Conservation (phyloP, 2,113 vertebrate species). For the Charina bottae region DNA sequence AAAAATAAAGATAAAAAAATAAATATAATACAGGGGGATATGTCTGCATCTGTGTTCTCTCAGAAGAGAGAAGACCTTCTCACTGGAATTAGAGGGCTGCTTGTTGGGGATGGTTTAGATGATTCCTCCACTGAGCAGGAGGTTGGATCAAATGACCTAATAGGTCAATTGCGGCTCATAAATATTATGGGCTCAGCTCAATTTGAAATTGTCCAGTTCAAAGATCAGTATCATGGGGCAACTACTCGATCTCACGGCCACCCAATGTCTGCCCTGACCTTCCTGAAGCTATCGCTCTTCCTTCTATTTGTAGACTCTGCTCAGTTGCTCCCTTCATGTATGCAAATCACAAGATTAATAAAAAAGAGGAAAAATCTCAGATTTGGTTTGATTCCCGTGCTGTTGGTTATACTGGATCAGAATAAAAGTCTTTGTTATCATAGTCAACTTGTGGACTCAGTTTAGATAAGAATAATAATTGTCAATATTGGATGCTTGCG, state of each 20-base stretch:
- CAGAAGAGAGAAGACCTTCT: neutral
- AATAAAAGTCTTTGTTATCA: neutral
- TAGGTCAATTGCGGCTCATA: too few relatives aligned
- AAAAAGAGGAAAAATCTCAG: neutral
- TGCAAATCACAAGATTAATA: neutral
- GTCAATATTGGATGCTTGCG: constrained; percentile 5
- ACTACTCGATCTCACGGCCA: neutral
- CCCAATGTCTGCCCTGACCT: too few relatives aligned
- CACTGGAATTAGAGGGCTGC: too few relatives aligned
- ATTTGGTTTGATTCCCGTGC: neutral
- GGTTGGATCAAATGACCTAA: too few relatives aligned
- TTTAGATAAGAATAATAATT: constrained; percentile 15
- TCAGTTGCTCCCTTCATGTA: neutral
- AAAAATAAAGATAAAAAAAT: too few relatives aligned
- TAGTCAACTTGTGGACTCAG: neutral
- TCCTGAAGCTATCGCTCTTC: neutral
- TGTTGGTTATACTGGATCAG: neutral
- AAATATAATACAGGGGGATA: neutral
- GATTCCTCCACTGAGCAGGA: too few relatives aligned
- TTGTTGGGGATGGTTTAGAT: too few relatives aligned
- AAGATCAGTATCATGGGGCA: neutral
- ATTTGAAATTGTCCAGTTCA: neutral
- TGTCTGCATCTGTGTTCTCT: neutral
- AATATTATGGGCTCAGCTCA: neutral
- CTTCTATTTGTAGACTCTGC: neutral